phyloP scores from a whole-genome alignment of 2,113 vertebrate genomes.

The Setophaga petechia region DNA sequence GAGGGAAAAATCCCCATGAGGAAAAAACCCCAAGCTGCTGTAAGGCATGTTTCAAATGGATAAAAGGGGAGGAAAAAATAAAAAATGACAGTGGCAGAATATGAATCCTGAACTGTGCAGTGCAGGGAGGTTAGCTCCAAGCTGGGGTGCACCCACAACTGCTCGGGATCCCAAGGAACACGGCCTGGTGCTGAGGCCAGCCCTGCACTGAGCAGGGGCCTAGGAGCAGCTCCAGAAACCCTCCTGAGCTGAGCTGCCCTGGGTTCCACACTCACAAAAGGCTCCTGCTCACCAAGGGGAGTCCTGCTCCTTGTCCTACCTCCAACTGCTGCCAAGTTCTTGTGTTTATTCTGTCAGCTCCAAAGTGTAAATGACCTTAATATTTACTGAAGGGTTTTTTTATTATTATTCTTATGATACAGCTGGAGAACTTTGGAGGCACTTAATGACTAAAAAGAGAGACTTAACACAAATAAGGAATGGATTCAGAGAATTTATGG shows the following conservation, averaged over 20 bases:
- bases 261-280: rapidly evolving
- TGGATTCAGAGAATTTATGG: not conserved
- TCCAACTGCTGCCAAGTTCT: not conserved
- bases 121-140: not conserved
- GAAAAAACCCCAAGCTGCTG: not conserved
- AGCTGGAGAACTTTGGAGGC: not conserved
- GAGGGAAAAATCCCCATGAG: not conserved
- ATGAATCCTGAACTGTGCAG: not conserved
- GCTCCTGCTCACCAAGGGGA: not conserved
- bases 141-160: no score
- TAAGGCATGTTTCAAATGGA: not conserved
- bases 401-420: not conserved
- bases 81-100: not conserved
- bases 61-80: not conserved
- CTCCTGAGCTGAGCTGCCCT: not conserved
- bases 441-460: not conserved
- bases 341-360: not conserved
- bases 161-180: not conserved
- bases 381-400: not conserved
- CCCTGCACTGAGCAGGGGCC: not conserved
- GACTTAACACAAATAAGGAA: not conserved
- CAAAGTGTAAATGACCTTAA: not conserved
- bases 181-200: rapidly evolving
- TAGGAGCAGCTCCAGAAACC: not conserved
- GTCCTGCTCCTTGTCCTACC: not conserved